phyloP scores from a whole-genome alignment of 2,797 vertebrate genomes.

The Rallus crepitans region DNA sequence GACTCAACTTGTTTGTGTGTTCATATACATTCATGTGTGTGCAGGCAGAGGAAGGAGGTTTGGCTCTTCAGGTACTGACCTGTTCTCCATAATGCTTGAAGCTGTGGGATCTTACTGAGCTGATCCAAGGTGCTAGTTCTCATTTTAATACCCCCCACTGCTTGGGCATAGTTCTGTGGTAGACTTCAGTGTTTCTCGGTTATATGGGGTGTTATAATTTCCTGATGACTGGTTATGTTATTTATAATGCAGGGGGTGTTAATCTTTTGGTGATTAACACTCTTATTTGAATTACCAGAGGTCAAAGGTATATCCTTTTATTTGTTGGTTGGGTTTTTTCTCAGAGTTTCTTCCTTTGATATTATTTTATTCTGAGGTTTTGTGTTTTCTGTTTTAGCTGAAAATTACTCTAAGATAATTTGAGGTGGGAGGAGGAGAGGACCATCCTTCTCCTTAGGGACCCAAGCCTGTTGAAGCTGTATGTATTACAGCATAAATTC shows the following conservation, averaged over 20 bases:
- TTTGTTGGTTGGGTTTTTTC: background rate
- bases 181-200: background rate
- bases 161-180: background rate
- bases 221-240: constrained; percentile 51
- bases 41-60: background rate
- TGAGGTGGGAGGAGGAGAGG: background rate
- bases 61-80: background rate
- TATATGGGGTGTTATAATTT: constrained; percentile 52
- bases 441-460: background rate
- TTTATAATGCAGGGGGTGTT: constrained; percentile 55
- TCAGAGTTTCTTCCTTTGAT: background rate
- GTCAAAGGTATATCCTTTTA: constrained; percentile 37
- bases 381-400: background rate
- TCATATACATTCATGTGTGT: accelerated
- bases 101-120: background rate
- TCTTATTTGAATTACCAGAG: constrained; percentile 33
- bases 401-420: background rate
- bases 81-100: background rate
- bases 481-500: background rate
- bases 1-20: background rate
- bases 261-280: constrained; percentile 63
- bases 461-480: background rate
- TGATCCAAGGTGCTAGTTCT: background rate
- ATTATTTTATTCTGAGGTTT: background rate
- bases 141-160: background rate